Base-by-base conservation (phyloP, 2,888 invertebrate species). In the Rotaria sp. region DNA sequence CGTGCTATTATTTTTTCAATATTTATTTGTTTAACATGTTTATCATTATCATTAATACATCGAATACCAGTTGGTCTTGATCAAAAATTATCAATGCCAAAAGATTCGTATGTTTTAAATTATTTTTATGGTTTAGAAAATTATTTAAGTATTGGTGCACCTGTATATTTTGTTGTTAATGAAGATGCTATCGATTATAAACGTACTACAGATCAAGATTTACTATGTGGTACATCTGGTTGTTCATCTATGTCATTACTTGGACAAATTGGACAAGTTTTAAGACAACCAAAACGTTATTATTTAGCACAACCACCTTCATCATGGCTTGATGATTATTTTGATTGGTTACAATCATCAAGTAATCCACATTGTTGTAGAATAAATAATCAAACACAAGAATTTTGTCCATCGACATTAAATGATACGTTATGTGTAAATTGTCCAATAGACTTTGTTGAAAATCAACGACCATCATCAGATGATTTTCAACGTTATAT, bases 281-380 rank as follows among this genome's bases (percentile, higher is more conserved):
- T 91, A 10, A 87, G 88, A 84, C 50, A 84, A 41, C 84, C 88
- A n/a, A 92, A 94, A 59, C 91, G 35, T 87, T 94, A 96, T 0
- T 95, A 94, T 90, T 94, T 98, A 87, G 95, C 96, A 0, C 94
- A 95, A 89, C 94, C 96, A 26, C 94, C 96, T 4, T 94, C 94
- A 85, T 96, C 96, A 85, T 99, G 98, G 98, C 90, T 99, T 87
- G 98, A 98, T 90, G 97, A 97, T 91, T 98, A 96, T 92, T 94
- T 96, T 90, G 96, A 96, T 91, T 99, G 97, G 97, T 92, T 94
- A 2, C 92, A 55, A 80, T 38, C 52, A 35, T 21, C 35, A 8
- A 67, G 59, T 30, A 48, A 45, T 24, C 55, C 55, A 26, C 84
- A 84, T 5, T 87, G 87, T 52, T 85, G 85, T 55, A 13, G 45